phyloP scores from a whole-genome alignment of 2,113 vertebrate species.

The Chloropsis cyanopogon region DNA sequence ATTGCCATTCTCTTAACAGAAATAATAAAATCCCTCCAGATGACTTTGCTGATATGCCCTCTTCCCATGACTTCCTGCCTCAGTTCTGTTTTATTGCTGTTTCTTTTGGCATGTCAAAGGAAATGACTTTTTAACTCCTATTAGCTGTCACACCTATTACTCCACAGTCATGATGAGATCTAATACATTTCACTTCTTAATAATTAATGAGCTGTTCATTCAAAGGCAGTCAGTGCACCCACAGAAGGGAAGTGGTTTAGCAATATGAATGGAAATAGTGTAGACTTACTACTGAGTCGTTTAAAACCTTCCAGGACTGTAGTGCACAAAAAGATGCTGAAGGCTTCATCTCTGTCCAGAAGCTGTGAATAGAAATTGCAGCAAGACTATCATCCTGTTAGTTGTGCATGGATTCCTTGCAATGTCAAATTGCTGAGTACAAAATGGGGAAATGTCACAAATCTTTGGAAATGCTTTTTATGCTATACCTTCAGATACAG shows the following conservation, averaged over 20 bases:
- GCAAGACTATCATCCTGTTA: not conserved
- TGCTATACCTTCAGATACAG: not conserved
- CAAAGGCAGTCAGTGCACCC: not conserved
- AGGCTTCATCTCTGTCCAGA: not conserved
- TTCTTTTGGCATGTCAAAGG: not conserved
- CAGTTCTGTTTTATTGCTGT: not conserved
- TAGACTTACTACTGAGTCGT: not conserved
- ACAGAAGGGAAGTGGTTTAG: not conserved
- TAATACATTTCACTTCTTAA: not conserved
- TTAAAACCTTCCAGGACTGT: not conserved
- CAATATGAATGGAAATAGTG: not conserved
- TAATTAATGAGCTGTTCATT: constrained; percentile 14
- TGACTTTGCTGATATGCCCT: not conserved
- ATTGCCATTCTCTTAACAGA: not conserved
- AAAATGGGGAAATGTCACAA: not conserved
- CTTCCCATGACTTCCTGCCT: not conserved
- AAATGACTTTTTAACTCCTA: not conserved
- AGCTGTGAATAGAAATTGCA: not conserved
- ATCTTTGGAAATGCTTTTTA: not conserved
- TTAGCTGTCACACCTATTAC: not conserved
- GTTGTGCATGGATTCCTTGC: not conserved
- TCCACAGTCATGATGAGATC: not conserved
- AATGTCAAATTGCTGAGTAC: not conserved
- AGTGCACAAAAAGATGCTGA: not conserved
- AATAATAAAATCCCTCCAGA: not conserved